These are phyloP conservation scores for Microctonus hyperodae DNA, from an alignment of 2,888 invertebrate species.

Conservation along the genomic window DNA sequence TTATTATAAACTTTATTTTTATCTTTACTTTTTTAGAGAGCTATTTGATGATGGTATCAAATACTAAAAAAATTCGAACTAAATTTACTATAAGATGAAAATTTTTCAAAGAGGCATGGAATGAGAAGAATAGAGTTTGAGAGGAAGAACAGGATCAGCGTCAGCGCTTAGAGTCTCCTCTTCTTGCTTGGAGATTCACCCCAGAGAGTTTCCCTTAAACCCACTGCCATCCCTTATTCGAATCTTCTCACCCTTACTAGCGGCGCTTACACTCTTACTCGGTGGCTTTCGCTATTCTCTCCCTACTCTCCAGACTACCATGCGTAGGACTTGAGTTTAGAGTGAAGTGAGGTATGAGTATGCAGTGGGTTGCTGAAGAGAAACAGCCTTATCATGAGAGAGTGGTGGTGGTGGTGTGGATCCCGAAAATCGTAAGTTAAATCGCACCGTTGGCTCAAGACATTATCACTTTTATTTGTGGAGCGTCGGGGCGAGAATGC, in stretches of 20 bases:
- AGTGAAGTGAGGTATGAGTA: slow-evolving; percentile 3
- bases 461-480: slow-evolving; percentile 73
- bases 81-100: slow-evolving; percentile 59
- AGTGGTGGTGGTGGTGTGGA: slow-evolving; percentile 35
- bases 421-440: slow-evolving; percentile 58
- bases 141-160: slow-evolving; percentile 58
- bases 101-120: slow-evolving; percentile 52
- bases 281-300: slow-evolving; percentile 25
- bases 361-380: slow-evolving; percentile 1
- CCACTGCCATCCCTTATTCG: slow-evolving; percentile 43
- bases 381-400: slow-evolving; percentile 37
- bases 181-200: slow-evolving; percentile 53
- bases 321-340: slow-evolving; percentile 19
- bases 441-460: slow-evolving; percentile 71
- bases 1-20: too few species aligned
- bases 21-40: background rate
- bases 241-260: slow-evolving; percentile 32
- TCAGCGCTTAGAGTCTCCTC: slow-evolving; percentile 55
- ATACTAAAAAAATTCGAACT: slow-evolving; percentile 54
- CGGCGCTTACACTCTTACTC: slow-evolving; percentile 27
- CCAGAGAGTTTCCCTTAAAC: slow-evolving; percentile 54
- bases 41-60: background rate
- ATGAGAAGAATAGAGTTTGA: slow-evolving; percentile 37
- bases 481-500: slow-evolving; percentile 31
- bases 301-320: slow-evolving; percentile 23